A percentile compares a stretch with the other conserved stretches of the same genome.
Evolutionary conservation across 2,113 vertebrate species (phyloP).

Genomic region (Azemiops feae): DNA sequence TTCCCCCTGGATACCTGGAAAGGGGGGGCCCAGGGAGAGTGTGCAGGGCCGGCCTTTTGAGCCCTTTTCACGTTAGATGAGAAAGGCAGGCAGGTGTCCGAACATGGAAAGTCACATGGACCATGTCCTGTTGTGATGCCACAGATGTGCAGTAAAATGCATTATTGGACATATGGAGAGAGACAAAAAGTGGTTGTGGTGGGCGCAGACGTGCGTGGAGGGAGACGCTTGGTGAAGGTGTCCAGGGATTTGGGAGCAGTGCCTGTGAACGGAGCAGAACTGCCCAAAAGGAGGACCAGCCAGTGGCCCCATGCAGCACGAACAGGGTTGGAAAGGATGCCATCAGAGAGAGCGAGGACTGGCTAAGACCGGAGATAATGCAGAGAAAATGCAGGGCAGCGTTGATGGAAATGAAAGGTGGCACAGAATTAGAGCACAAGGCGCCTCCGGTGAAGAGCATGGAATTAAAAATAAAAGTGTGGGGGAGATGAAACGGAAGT

Average conservation of each 20-base stretch:
- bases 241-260: neutral
- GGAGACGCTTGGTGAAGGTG: neutral
- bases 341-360: neutral
- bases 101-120: no score
- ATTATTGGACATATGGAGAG: no score
- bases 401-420: neutral
- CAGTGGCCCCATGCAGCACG: accelerated
- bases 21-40: neutral
- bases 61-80: neutral
- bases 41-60: neutral
- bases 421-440: neutral
- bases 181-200: neutral
- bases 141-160: neutral
- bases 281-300: neutral
- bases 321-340: neutral
- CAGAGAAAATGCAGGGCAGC: neutral
- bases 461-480: neutral
- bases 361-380: neutral
- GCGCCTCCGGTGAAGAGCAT: neutral
- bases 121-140: neutral
- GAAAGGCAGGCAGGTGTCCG: neutral
- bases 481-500: neutral
- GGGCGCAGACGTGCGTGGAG: accelerated
- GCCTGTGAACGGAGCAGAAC: no score
- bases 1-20: neutral